These are phyloP conservation scores for Uropsilus gracilis DNA, from an alignment of 2,113 vertebrate genomes.

Conservation along the genomic window DNA sequence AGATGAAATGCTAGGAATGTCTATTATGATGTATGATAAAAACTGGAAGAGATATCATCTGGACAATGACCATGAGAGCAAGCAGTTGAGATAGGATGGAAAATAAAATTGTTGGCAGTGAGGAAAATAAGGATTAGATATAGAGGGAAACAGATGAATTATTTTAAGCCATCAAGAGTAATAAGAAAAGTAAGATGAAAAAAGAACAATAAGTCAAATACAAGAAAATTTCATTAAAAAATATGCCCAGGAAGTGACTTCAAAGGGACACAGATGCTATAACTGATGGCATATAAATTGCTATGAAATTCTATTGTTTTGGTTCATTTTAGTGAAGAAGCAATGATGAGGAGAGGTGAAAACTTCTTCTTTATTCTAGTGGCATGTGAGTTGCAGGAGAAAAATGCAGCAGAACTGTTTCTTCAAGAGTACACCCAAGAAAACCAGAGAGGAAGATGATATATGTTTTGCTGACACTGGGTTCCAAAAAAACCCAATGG, in stretches of 20 bases:
- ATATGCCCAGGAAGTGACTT: background rate
- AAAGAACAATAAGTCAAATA: background rate
- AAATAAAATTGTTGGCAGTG: background rate
- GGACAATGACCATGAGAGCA: background rate
- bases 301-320: background rate
- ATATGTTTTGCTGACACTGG: background rate
- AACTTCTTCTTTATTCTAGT: accelerated
- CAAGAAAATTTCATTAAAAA: background rate
- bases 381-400: background rate
- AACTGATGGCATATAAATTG: background rate
- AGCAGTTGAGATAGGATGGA: background rate
- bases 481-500: no score
- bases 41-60: background rate
- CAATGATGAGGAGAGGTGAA: background rate
- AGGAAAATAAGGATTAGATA: background rate
- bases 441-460: background rate
- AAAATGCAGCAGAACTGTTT: background rate
- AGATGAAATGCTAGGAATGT: background rate
- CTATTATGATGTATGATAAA: background rate
- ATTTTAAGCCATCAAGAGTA: background rate
- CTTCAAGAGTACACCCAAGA: background rate
- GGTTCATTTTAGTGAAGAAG: background rate
- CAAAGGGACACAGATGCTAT: background rate
- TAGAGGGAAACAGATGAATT: background rate
- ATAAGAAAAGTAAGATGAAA: background rate